Evolutionary conservation across 2,113 vertebrate species (phyloP), one percentile per base, ranked within the genome.

Genomic region (Turnix velox): DNA sequence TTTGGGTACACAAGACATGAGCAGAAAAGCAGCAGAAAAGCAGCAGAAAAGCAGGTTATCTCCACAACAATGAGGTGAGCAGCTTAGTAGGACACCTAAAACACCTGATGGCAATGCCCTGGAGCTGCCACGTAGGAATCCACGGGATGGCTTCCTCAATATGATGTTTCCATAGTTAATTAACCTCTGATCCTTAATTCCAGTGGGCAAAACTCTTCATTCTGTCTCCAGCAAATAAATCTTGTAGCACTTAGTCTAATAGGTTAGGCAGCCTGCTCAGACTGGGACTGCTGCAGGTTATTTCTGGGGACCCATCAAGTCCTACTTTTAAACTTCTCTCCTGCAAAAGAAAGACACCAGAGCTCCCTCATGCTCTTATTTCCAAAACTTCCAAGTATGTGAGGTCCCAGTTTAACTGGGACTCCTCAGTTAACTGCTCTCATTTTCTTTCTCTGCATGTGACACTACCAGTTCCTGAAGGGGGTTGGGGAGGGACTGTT

Each of bases 171-270:
- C 65, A 12, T 11, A 75, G 45, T 57, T 93, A 94, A 94, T 92
- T 94, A 92, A 87, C 88, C 84, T 84, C 71, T 72, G 80, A 68
- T 78, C 86, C 25, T 84, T 37, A 78, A 80, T 90, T 90, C 80
- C 93, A 88, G 63, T 0, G 0, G 67, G 92, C 87, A 52, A 18
- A 43, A 31, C 76, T 63, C 83, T 61, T 42, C 10, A 61, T 92
- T 69, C 77, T 73, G 25, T 27, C 91, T 82, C 49, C 35, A 85
- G 57, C 25, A 84, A 88, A 93, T 2, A 18, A 22, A 23, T 92
- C 12, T 51, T 25, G 8, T 5, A 55, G 51, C 1, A 1, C 27
- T 91, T 86, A 27, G 19, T 15, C 57, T 27, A 31, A 39, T 2
- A 90, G 48, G 59, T 71, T 11, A 62, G n/a, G 15, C 27, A 72